Conservation (phyloP, 2,113 vertebrate species). For the Indri indri region DNA sequence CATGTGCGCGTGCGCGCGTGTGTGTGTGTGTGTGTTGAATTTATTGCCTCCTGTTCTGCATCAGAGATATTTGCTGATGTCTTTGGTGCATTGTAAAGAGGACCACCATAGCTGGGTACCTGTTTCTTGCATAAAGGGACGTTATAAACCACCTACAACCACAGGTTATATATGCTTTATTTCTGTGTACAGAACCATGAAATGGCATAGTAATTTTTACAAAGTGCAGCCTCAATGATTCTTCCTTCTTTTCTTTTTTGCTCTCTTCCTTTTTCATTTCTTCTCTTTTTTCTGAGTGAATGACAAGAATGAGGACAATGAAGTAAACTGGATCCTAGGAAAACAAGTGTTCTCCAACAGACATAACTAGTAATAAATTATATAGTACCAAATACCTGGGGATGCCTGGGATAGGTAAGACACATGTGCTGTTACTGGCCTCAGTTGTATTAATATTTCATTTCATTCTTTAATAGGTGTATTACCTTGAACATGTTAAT, state of each 20-base stretch:
- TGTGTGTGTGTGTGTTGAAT: not conserved
- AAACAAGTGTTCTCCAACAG: not conserved
- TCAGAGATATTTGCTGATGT: not conserved
- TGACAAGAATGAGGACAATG: not conserved
- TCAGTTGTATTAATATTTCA: no score
- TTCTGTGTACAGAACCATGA: not conserved
- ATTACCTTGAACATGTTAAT: not conserved
- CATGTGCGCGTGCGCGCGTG: not conserved
- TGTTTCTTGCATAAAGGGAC: not conserved
- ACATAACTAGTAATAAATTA: not conserved
- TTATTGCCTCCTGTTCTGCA: not conserved
- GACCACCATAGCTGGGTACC: not conserved
- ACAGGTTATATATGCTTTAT: not conserved
- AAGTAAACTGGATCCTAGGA: not conserved
- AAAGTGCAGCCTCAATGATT: not conserved
- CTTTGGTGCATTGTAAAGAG: not conserved
- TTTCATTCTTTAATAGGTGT: not conserved
- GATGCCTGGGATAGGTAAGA: not conserved
- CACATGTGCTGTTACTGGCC: fast-evolving
- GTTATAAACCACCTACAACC: not conserved
- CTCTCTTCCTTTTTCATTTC: not conserved
- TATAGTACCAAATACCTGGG: not conserved
- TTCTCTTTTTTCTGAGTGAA: not conserved
- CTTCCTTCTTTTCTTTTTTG: not conserved
- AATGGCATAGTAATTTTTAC: not conserved